Evolutionary conservation across 2,888 invertebrate genomes (phyloP), one percentile per base, ranked within the genome.

Genomic region (Himalopsyche anomala): DNA sequence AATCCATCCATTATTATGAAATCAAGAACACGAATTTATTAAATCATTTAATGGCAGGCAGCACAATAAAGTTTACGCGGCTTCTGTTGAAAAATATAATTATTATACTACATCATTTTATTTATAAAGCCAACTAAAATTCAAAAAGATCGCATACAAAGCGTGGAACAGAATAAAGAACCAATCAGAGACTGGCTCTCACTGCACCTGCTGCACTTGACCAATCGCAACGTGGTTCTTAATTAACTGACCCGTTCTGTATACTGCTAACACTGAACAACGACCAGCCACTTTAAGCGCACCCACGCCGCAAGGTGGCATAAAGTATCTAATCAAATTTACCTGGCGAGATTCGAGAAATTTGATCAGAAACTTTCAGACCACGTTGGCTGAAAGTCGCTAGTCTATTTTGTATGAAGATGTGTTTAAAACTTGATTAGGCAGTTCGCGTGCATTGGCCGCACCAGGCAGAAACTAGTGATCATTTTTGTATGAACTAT

Each of bases 221-320:
- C 74, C 74, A 74, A 74, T 74, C 74, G 74, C 74, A 74, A 38
- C 28, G 19, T 36, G 74, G 74, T 74, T 36, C 74, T 28, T 74
- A 74, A 74, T 74, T 74, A 74, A 74, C 74, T 74, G 74, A 74
- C 74, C 74, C 28, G 74, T 74, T 74, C 36, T 28, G 38, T 36
- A 74, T 74, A 74, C 74, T 36, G 74, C 36, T 38, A 74, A 74
- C 74, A 38, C 36, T 74, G 74, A 74, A 36, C 36, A 74, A 74
- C 74, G 74, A 74, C 15, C 74, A 74, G 74, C 74, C 74, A 74
- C 74, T 74, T 74, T 74, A 74, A 74, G 74, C 74, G 74, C 74
- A 36, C 12, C 38, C 74, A 36, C 74, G 15, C 28, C 74, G 74
- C 74, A 74, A 74, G 74, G 74, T 74, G 74, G 74, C 74, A 74